Evolutionary conservation across 35 echinoderm and acorn worm genomes (phyloP), one percentile per base, ranked within the genome.

Genomic region (Diadema setosum): DNA sequence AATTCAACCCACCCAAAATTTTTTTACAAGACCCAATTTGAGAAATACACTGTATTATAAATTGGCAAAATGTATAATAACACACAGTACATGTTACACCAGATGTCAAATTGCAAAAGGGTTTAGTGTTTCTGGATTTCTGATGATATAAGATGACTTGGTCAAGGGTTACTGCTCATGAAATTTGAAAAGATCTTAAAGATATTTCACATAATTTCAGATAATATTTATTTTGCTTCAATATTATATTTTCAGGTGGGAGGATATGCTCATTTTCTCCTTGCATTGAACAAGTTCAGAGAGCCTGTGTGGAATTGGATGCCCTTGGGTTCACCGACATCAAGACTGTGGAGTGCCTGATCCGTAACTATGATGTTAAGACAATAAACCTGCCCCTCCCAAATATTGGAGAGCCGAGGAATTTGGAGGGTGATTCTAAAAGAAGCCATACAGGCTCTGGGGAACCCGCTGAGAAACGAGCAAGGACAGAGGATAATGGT

Each of bases 211-310:
- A 31, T 75, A 17, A n/a, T 21, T 75, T 24, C 31, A 24, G 21
- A 9, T 1, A 17, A 24, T 33, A 75, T n/a, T 4, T 34, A 26
- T 4, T 43, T 5, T 76, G 34, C 42, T 42, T 23, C n/a, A n/a
- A n/a, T n/a, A n/a, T n/a, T n/a, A n/a, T n/a, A n/a, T n/a, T n/a
- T n/a, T 18, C 84, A 94, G 96, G 96, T 70, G 96, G 96, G 4
- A 88, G 93, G 70, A 92, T 99, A 42, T 99, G 96, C 45, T 95
- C 96, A 21, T 99, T 99, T 45, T 99, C 96, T 45, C 96, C 96
- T 44, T 99, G 96, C 82, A 99, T 99, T 89, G 96, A 99, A 64
- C 96, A 99, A 75, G 96, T 92, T 11, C 96, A 99, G 70, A 80
- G 80, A 35, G 94, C 87, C 26, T 94, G 96, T 35, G 17, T 89